These are phyloP conservation scores for Holothuria scabra DNA, from an alignment of 53 echinoderm and acorn worm species.

Conservation along the genomic window DNA sequence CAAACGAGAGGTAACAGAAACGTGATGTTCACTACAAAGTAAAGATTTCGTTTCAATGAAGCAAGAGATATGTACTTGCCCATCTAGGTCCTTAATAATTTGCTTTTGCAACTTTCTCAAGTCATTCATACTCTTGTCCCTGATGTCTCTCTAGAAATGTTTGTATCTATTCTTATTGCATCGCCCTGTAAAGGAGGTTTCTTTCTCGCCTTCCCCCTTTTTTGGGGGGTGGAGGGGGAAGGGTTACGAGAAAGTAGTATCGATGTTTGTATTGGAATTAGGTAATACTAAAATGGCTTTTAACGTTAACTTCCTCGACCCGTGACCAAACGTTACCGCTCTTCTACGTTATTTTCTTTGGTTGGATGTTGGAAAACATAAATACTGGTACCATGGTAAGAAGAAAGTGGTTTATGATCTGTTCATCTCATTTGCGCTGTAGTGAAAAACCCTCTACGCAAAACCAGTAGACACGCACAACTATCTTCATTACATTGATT, in stretches of 20 bases:
- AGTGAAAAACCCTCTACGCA: conserved; percentile 48
- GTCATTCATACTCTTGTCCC: neutral
- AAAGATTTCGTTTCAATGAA: neutral
- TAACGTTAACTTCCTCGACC: neutral
- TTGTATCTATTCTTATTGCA: neutral
- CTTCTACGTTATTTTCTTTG: conserved; percentile 14
- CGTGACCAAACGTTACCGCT: neutral
- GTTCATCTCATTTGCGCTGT: conserved; percentile 53
- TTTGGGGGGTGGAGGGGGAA: no score
- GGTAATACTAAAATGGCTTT: conserved; percentile 21
- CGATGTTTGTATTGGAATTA: conserved; percentile 21
- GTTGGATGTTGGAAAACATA: conserved; percentile 52
- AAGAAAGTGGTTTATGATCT: conserved; percentile 52
- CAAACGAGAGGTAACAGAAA: neutral
- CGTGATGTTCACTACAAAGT: neutral
- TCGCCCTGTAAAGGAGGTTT: neutral
- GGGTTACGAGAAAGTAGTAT: neutral
- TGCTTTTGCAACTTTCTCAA: neutral
- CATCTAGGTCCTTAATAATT: neutral
- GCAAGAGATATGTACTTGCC: conserved; percentile 8
- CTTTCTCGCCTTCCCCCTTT: no score
- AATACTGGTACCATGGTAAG: conserved; percentile 66
- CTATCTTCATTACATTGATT: conserved; percentile 22
- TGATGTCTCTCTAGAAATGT: neutral
- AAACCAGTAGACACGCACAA: conserved; percentile 25